Evolutionary conservation across 2,797 vertebrate genomes (phyloP).

Genomic region (Halcyon leucocephala): DNA sequence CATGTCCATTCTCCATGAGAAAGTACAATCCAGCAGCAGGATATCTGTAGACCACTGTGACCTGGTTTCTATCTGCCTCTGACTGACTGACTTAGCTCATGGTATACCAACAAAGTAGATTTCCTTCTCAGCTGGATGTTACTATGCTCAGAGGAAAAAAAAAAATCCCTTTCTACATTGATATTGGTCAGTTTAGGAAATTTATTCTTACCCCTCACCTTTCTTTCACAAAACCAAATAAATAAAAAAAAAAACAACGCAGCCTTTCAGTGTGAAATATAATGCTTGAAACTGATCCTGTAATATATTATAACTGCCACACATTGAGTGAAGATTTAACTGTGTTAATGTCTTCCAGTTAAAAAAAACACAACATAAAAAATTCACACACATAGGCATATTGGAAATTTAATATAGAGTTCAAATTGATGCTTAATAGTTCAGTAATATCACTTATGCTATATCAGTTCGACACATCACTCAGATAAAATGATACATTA

Average conservation of each 20-base stretch:
- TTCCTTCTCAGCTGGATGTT: constrained; percentile 11
- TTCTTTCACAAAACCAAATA: neutral
- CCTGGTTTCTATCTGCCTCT: constrained; percentile 2
- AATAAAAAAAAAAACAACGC: neutral
- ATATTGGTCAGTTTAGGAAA: neutral
- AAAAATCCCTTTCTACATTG: neutral
- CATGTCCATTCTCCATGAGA: neutral
- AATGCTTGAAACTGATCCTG: neutral
- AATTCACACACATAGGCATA: neutral
- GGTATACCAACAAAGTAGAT: neutral
- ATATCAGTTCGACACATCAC: neutral
- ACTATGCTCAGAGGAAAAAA: neutral
- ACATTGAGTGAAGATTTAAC: neutral
- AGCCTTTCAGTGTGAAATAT: neutral
- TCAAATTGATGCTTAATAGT: neutral
- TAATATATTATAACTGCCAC: neutral
- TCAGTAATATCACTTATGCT: neutral
- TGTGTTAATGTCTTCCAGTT: neutral
- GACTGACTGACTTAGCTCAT: neutral
- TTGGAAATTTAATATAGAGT: neutral
- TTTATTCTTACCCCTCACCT: neutral
- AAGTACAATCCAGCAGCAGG: neutral
- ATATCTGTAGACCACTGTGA: neutral
- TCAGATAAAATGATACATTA: neutral
- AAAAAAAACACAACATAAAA: neutral